Percentiles rank a stretch among this genome's conserved stretches.
Evolutionary conservation across 2,797 vertebrate genomes (phyloP).

Genomic region (Acanthopagrus latus): DNA sequence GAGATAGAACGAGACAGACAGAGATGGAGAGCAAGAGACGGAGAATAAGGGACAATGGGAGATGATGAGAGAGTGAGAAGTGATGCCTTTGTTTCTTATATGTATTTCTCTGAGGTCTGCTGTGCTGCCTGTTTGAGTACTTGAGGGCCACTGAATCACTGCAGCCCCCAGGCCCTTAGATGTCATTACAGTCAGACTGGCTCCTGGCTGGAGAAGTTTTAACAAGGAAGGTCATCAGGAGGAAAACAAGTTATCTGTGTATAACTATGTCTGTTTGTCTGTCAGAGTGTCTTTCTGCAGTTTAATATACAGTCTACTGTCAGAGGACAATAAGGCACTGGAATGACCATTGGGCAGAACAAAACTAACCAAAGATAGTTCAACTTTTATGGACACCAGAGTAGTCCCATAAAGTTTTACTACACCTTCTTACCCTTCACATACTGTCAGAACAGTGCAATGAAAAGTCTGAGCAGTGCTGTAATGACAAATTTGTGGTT

Average conservation of each 20-base stretch:
- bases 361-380: conserved; percentile 19
- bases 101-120: conserved; percentile 75
- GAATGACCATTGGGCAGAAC: conserved; percentile 20
- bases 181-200: conserved; percentile 76
- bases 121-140: conserved; percentile 67
- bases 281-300: conserved; percentile 31
- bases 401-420: conserved; percentile 18
- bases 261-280: conserved; percentile 47
- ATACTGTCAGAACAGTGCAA: conserved; percentile 12
- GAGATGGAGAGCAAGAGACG: conserved; percentile 55
- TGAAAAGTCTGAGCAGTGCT: conserved; percentile 1
- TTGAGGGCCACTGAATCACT: conserved; percentile 80
- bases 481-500: neutral
- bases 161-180: conserved; percentile 69
- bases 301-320: conserved; percentile 21
- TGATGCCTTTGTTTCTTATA: conserved; percentile 74
- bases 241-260: conserved; percentile 57
- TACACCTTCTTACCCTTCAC: conserved; percentile 8
- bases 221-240: conserved; percentile 74
- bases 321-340: conserved; percentile 15
- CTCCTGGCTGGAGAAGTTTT: conserved; percentile 75
- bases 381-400: conserved; percentile 36
- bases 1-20: conserved; percentile 53
- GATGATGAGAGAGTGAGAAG: conserved; percentile 72
- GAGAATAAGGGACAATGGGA: conserved; percentile 70